phyloP scores from a whole-genome alignment of 2,113 vertebrate genomes.

The Spea multiplicata region DNA sequence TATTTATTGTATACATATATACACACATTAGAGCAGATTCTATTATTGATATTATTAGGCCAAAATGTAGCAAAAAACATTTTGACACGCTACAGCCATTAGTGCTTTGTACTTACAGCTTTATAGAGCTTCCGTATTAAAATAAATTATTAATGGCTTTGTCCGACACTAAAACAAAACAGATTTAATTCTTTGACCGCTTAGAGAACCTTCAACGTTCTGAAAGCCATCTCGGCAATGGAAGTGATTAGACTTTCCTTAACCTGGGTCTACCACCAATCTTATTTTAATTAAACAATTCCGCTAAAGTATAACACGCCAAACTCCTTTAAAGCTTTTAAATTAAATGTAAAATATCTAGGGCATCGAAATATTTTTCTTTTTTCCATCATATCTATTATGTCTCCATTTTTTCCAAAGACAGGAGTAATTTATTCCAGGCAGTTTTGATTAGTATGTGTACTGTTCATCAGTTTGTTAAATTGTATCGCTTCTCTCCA shows the following conservation, averaged over 20 bases:
- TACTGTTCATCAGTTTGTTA: slow-evolving; percentile 42
- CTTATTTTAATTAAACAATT: slow-evolving; percentile 45
- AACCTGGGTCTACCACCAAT: slow-evolving; percentile 43
- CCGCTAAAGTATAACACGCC: slow-evolving; percentile 34
- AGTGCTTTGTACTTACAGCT: slow-evolving; percentile 20
- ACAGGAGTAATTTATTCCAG: slow-evolving; percentile 32
- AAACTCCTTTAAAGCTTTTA: slow-evolving; percentile 34
- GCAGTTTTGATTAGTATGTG: slow-evolving; percentile 41
- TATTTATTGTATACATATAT: too few relatives aligned
- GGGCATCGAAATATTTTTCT: slow-evolving; percentile 24
- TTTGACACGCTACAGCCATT: neutral
- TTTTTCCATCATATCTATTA: slow-evolving; percentile 25
- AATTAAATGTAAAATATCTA: slow-evolving; percentile 40
- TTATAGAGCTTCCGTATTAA: slow-evolving; percentile 22
- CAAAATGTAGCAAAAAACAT: too few relatives aligned
- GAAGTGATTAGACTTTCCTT: slow-evolving; percentile 39
- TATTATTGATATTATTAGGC: too few relatives aligned
- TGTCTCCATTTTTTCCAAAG: slow-evolving; percentile 28
- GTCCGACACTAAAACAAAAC: neutral
- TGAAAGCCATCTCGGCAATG: slow-evolving; percentile 21
- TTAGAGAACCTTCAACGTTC: slow-evolving; percentile 7
- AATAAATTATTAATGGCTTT: neutral
- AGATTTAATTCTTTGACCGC: slow-evolving; percentile 29
- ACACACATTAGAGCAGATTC: too few relatives aligned
- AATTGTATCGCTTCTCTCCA: slow-evolving; percentile 43